Percentiles rank a stretch among this genome's conserved stretches.
Conservation (phyloP, 2,113 vertebrate genomes). For the Triplophysa tibetana region DNA sequence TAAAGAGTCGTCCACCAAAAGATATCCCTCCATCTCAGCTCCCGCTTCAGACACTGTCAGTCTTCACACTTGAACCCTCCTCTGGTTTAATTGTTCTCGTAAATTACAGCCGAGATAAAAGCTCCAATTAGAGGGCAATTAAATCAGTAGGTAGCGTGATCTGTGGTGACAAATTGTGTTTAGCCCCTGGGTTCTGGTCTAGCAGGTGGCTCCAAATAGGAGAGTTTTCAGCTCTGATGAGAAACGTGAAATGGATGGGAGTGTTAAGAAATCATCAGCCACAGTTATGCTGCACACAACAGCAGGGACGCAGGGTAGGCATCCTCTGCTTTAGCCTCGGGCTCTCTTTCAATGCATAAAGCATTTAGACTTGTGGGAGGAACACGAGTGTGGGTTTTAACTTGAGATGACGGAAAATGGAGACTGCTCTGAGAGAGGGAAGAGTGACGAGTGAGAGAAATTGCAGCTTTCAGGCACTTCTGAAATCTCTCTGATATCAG, state of each 20-base stretch:
- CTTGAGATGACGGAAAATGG: slow-evolving; percentile 12
- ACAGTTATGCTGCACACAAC: slow-evolving; percentile 31
- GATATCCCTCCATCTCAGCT: not conserved
- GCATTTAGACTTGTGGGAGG: slow-evolving; percentile 28
- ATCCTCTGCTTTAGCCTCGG: not conserved
- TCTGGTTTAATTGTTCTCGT: slow-evolving; percentile 24
- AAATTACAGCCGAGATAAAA: slow-evolving; percentile 13
- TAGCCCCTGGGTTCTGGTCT: slow-evolving; percentile 13
- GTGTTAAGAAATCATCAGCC: slow-evolving; percentile 16
- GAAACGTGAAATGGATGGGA: slow-evolving; percentile 13
- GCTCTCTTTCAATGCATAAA: slow-evolving; percentile 1
- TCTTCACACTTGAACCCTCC: not conserved
- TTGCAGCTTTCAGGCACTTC: slow-evolving; percentile 9
- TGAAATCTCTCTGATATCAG: slow-evolving; percentile 27
- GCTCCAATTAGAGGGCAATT: slow-evolving; percentile 30
- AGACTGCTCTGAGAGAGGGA: not conserved
- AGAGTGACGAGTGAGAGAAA: slow-evolving; percentile 4
- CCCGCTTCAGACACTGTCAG: not conserved
- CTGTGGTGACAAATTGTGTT: slow-evolving; percentile 27
- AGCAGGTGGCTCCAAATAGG: slow-evolving; percentile 7
- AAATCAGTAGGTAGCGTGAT: slow-evolving; percentile 34
- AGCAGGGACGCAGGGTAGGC: not conserved
- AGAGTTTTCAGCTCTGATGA: slow-evolving; percentile 16
- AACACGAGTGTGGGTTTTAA: slow-evolving; percentile 17
- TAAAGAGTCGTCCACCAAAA: not conserved